Percentiles rank a stretch among this genome's conserved stretches.
phyloP scores from a whole-genome alignment of 2,113 vertebrate species.

The Notothenia rossii region DNA sequence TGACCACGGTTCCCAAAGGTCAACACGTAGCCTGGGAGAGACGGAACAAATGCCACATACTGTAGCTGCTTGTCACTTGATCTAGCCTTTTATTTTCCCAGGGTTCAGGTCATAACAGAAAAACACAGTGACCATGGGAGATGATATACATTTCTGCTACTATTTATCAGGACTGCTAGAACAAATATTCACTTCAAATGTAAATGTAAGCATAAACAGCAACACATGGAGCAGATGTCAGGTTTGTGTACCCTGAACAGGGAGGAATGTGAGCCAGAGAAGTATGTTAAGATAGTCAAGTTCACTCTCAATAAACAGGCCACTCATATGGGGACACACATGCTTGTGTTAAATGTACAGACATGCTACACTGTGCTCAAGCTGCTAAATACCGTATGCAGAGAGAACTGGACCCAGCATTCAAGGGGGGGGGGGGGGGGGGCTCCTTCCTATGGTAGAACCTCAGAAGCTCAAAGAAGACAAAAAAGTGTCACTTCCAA shows the following conservation, averaged over 20 bases:
- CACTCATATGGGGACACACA: not conserved
- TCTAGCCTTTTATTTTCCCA: constrained; percentile 49
- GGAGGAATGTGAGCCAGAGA: constrained; percentile 35
- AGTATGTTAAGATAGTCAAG: constrained; percentile 12
- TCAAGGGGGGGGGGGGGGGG: no score
- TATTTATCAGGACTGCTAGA: constrained; percentile 57
- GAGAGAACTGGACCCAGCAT: no score
- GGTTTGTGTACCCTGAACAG: constrained; percentile 24
- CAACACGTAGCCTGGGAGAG: constrained; percentile 1
- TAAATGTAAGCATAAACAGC: constrained; percentile 56
- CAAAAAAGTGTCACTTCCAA: no score
- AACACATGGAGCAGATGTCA: not conserved
- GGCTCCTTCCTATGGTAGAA: no score
- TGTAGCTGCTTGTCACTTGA: constrained; percentile 1
- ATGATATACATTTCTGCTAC: constrained; percentile 57
- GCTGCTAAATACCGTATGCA: not conserved
- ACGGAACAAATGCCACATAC: constrained; percentile 20
- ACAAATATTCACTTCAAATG: constrained; percentile 63
- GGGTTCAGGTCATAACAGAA: constrained; percentile 47
- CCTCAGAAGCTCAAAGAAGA: no score
- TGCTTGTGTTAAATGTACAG: not conserved
- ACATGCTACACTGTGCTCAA: not conserved
- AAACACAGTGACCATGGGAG: constrained; percentile 43
- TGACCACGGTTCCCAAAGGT: constrained; percentile 24
- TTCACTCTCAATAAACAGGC: constrained; percentile 68